A percentile compares a stretch with the other conserved stretches of the same genome.
These are phyloP conservation scores for Pseudorhiza aurosa DNA, from an alignment of 30 jellyfish, hydroid and myxozoan species.

Conservation along the genomic window DNA sequence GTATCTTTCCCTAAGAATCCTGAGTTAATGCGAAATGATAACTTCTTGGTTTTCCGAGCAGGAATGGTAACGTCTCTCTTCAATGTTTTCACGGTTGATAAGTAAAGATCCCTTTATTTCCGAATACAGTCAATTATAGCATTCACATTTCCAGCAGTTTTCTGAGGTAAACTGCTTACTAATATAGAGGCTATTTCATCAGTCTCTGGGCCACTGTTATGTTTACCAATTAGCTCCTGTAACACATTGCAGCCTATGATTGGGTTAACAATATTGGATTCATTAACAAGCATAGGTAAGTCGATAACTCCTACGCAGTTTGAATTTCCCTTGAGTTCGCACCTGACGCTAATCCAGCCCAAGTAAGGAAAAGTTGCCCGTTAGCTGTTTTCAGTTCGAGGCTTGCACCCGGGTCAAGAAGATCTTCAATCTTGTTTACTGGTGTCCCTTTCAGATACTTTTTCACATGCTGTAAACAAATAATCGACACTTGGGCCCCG, in stretches of 20 bases:
- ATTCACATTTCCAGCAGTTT: background rate
- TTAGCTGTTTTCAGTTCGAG: constrained; percentile 41
- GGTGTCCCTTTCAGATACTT: background rate
- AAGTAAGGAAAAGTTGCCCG: constrained; percentile 23
- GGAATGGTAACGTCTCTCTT: constrained; percentile 15
- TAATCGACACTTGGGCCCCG: constrained; percentile 54
- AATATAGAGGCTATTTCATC: background rate
- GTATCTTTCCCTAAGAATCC: constrained; percentile 17
- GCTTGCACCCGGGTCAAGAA: constrained; percentile 27
- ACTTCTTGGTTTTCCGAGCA: background rate
- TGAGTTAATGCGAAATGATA: constrained; percentile 11
- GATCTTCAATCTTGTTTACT: constrained; percentile 5
- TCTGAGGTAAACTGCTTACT: constrained; percentile 22
- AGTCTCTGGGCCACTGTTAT: background rate
- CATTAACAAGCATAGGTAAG: constrained; percentile 22
- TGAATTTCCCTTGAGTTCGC: background rate
- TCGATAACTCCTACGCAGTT: background rate
- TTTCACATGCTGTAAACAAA: constrained; percentile 6
- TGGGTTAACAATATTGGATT: constrained; percentile 27
- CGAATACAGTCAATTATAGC: background rate
- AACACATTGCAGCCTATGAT: constrained; percentile 33
- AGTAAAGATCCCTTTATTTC: background rate
- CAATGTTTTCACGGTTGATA: constrained; percentile 1
- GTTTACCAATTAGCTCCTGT: constrained; percentile 10
- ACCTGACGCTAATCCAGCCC: constrained; percentile 22